These are phyloP conservation scores for Channallabes apus DNA, from an alignment of 2,797 vertebrate genomes.

Conservation along the genomic window DNA sequence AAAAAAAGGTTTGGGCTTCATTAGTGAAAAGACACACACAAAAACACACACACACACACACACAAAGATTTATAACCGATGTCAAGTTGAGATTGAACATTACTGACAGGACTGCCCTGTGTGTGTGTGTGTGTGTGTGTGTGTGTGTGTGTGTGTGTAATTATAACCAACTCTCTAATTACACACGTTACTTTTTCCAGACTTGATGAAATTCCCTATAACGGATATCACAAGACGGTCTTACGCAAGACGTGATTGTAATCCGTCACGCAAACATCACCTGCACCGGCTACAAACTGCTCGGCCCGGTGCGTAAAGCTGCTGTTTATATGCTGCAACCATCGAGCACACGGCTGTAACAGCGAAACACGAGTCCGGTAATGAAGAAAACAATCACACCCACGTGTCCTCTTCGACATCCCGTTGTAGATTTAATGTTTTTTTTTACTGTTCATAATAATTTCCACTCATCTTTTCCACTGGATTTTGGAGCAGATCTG, in stretches of 20 bases:
- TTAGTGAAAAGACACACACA: neutral
- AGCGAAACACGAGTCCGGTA: neutral
- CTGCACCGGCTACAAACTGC: neutral
- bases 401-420: too few relatives aligned
- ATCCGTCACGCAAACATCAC: neutral
- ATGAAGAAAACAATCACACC: neutral
- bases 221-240: too few relatives aligned
- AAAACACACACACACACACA: conserved; percentile 14
- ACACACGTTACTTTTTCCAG: neutral
- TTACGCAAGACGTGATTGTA: neutral
- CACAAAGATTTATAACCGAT: conserved; percentile 23
- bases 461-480: too few relatives aligned
- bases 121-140: conserved; percentile 12
- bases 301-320: neutral
- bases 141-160: neutral
- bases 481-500: too few relatives aligned
- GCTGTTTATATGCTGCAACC: neutral
- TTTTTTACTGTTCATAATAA: too few relatives aligned
- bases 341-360: neutral
- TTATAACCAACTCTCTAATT: conserved; percentile 11
- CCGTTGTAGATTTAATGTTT: too few relatives aligned
- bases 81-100: conserved; percentile 44
- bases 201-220: neutral
- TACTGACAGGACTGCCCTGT: conserved; percentile 43
- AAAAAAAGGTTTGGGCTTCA: neutral